Evolutionary conservation across 1,140 invertebrate species (phyloP), one percentile per base, ranked within the genome.

Genomic region (Diplogasteroides magnus): DNA sequence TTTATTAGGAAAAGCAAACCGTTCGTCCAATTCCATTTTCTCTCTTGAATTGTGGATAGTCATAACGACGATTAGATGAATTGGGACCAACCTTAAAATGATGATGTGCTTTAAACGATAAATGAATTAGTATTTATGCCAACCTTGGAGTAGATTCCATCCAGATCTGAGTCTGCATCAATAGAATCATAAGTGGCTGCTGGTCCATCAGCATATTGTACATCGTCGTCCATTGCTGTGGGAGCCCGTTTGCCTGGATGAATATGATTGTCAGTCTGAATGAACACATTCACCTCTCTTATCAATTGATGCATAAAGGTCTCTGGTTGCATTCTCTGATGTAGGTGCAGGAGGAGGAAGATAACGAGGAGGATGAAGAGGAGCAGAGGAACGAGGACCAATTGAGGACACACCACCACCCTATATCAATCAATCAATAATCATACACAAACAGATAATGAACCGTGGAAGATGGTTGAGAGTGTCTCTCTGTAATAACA

Each of bases 241-340:
- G n/a, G n/a, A n/a, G n/a, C n/a, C n/a, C n/a, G n/a, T n/a, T n/a
- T n/a, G n/a, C n/a, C n/a, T n/a, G n/a, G n/a, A n/a, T n/a, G n/a
- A n/a, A n/a, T n/a, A n/a, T n/a, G n/a, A n/a, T n/a, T n/a, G n/a
- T n/a, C n/a, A n/a, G n/a, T n/a, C n/a, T n/a, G n/a, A n/a, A n/a
- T n/a, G n/a, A n/a, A n/a, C n/a, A n/a, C n/a, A n/a, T n/a, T n/a
- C 37, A 48, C 37, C 37, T 48, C 37, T 48, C 37, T 48, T 48
- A 48, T 48, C 37, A 19, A 48, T 48, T 19, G 6, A 19, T 19
- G 37, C 37, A 19, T 48, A 48, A 6, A 48, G 37, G 37, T 6
- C 37, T 6, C 37, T 48, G 6, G 19, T 19, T 6, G 6, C 37
- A 19, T 48, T 19, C 37, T 6, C 37, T 48, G 6, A 6, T 19